Evolutionary conservation across 2,888 invertebrate species (phyloP), one percentile per base, ranked within the genome.

Genomic region (Drosophila differens): DNA sequence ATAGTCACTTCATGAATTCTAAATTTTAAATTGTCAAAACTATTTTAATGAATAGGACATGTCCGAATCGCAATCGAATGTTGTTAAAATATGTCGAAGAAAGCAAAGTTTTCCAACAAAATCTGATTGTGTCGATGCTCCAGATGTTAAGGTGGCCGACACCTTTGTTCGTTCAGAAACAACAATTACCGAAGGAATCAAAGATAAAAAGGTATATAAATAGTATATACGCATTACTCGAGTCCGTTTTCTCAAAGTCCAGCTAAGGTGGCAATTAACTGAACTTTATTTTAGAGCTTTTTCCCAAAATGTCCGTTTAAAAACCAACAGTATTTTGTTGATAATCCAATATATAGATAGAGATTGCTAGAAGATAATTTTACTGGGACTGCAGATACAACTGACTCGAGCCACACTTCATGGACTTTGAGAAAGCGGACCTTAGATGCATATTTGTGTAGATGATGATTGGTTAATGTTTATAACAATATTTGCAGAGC

Each of bases 71-170:
- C 80, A 89, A 72, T 81, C 85, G 28, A 74, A 79, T 67, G 75
- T 79, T 64, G 79, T 85, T 47, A 93, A 93, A 85, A 76, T 83
- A 51, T 96, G 96, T 77, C 95, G 97, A 78, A 95, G 97, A 93
- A 97, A 97, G 94, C 97, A 97, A 93, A 96, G 96, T 91, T 97
- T 95, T 93, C 97, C 97, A 3, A 96, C 96, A 82, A 92, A 92
- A 85, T 82, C 91, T 4, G 93, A 92, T 79, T 84, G 80, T 63
- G 73, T 70, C 32, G 91, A 91, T 65, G 55, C 72, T 54, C 63
- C 73, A 63, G 83, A 79, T 39, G 69, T 60, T 55, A 78, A 79
- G 62, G 58, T 70, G 47, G 70, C 82, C 52, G 84, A 82, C 57
- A 55, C 66, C 10, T 81, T 71, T 57, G 68, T 62, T 70, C 81